Evolutionary conservation across 2,888 invertebrate genomes (phyloP).

Genomic region (Cetonia aurata): DNA sequence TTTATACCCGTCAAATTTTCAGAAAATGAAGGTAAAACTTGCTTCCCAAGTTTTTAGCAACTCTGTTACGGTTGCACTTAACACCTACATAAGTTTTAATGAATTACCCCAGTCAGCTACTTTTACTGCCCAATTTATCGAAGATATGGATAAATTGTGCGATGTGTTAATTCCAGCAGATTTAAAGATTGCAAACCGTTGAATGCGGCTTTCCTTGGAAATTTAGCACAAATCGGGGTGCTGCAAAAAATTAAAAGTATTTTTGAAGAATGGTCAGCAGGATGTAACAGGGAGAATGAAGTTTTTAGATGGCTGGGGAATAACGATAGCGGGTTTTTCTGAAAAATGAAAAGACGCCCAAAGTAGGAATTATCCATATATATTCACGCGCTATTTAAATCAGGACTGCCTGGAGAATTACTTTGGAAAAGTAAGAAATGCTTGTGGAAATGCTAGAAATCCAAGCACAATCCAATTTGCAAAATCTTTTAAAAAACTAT

Average conservation of each 20-base stretch:
- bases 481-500: background rate
- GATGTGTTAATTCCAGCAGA: background rate
- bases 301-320: background rate
- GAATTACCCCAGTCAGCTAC: background rate
- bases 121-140: background rate
- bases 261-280: background rate
- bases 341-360: background rate
- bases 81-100: background rate
- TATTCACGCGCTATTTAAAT: background rate
- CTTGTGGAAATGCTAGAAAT: background rate
- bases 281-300: background rate
- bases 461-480: background rate
- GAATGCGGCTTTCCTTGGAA: background rate
- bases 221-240: background rate
- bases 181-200: background rate
- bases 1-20: slow-evolving; percentile 43
- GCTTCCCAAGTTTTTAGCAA: slow-evolving; percentile 46
- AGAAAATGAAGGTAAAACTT: slow-evolving; percentile 48
- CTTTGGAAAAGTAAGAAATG: background rate
- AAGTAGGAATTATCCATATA: no score
- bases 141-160: background rate
- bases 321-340: background rate
- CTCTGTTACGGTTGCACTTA: no score
- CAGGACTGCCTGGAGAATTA: background rate
- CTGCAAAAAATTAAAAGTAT: background rate